Conservation (phyloP, 2,888 invertebrate species). For the Acanthosepion pharaonis region DNA sequence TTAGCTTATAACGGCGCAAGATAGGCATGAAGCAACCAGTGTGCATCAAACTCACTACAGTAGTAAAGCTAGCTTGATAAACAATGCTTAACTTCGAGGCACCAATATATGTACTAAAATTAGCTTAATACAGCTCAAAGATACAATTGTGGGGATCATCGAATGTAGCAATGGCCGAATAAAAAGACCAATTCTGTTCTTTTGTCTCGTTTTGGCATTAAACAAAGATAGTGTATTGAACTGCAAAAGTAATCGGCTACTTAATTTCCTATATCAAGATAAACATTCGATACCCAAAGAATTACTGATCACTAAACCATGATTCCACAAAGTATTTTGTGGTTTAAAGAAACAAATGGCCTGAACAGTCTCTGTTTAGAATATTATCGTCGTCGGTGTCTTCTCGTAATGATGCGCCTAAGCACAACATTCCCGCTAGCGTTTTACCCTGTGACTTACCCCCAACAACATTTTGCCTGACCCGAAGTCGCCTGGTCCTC, state of each 20-base stretch:
- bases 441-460: slow-evolving; percentile 14
- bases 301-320: not conserved
- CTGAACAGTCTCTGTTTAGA: not conserved
- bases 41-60: too few species aligned
- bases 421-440: not conserved
- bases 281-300: not conserved
- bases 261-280: not conserved
- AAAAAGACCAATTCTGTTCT: too few species aligned
- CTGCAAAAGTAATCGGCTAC: not conserved
- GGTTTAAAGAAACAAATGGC: not conserved
- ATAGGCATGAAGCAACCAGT: too few species aligned
- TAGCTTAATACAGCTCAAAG: too few species aligned
- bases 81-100: too few species aligned
- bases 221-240: not conserved
- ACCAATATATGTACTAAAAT: too few species aligned
- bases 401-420: not conserved
- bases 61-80: too few species aligned
- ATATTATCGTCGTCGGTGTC: not conserved
- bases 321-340: not conserved
- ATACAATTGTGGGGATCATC: too few species aligned
- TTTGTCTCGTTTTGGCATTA: not conserved
- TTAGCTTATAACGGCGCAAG: too few species aligned
- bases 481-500: not conserved
- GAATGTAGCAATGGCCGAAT: too few species aligned
- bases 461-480: not conserved